A percentile compares a stretch with the other conserved stretches of the same genome.
phyloP scores from a whole-genome alignment of 2,797 vertebrate genomes.

The Jordanella pulchra region DNA sequence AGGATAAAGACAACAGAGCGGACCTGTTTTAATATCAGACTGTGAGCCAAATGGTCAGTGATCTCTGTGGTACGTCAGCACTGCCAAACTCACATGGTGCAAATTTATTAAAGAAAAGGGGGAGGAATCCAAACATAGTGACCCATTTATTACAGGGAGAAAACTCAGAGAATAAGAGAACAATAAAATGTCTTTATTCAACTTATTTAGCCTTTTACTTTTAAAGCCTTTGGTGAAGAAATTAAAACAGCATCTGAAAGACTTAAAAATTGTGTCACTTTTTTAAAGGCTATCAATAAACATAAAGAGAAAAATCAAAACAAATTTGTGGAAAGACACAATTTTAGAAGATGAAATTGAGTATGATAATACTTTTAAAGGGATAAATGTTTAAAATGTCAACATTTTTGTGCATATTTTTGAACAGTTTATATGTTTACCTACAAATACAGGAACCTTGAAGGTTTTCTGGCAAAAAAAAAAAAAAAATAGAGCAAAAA shows the following conservation, averaged over 20 bases:
- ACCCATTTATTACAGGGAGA: background rate
- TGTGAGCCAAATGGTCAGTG: constrained; percentile 14
- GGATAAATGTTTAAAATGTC: too few species aligned
- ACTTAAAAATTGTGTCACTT: too few species aligned
- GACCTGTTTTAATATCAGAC: constrained; percentile 14
- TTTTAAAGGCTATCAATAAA: too few species aligned
- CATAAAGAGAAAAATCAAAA: too few species aligned
- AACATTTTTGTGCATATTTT: too few species aligned
- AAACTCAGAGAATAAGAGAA: background rate
- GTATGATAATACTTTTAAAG: too few species aligned
- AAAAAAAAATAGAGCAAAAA: too few species aligned
- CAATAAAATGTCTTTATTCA: background rate
- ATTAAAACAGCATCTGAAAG: background rate
- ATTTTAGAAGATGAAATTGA: too few species aligned
- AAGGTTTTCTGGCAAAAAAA: too few species aligned
- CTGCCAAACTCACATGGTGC: background rate
- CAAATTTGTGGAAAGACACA: too few species aligned
- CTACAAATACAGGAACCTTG: too few species aligned
- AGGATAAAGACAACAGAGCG: constrained; percentile 46
- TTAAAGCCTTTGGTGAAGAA: background rate
- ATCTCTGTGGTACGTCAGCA: background rate
- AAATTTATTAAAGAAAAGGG: constrained; percentile 2
- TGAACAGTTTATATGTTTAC: too few species aligned
- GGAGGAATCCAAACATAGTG: background rate
- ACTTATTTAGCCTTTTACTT: background rate